These are phyloP conservation scores for Smittia sp. DNA, from an alignment of 2,888 invertebrate species.

Conservation along the genomic window DNA sequence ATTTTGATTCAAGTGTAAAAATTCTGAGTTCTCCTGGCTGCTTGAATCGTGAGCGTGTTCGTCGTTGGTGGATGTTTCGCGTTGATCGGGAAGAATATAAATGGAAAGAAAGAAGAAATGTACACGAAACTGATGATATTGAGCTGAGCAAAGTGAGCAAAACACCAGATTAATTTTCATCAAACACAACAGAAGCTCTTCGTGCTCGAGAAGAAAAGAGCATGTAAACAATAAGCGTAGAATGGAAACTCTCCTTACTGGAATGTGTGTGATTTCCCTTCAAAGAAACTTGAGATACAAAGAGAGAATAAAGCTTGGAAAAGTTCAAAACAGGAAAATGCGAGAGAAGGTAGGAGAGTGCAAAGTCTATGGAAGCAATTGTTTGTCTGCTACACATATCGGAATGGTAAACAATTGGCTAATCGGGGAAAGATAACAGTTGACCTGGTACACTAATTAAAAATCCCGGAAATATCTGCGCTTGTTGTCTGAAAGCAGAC, in stretches of 20 bases:
- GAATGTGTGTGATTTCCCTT: background rate
- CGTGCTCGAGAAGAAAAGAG: background rate
- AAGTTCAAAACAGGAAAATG: background rate
- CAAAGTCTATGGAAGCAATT: background rate
- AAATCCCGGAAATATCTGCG: no score
- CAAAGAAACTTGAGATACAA: background rate
- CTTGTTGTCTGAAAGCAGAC: no score
- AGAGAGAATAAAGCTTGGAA: background rate
- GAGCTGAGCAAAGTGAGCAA: conserved; percentile 29
- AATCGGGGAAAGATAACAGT: no score
- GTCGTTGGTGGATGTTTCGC: background rate
- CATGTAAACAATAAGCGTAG: background rate
- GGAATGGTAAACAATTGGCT: no score
- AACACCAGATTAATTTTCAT: conserved; percentile 26
- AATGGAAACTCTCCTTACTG: background rate
- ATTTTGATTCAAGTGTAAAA: conserved; percentile 43
- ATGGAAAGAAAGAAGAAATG: conserved; percentile 17
- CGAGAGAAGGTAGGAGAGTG: background rate
- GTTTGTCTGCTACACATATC: background rate
- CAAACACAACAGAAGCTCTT: background rate
- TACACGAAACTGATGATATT: background rate
- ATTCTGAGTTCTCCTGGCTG: conserved; percentile 43
- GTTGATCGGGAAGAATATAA: conserved; percentile 4
- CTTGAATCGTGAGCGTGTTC: background rate
- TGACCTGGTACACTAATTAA: no score